Conservation (phyloP, 1,140 invertebrate genomes). For the Andricus grossulariae region DNA sequence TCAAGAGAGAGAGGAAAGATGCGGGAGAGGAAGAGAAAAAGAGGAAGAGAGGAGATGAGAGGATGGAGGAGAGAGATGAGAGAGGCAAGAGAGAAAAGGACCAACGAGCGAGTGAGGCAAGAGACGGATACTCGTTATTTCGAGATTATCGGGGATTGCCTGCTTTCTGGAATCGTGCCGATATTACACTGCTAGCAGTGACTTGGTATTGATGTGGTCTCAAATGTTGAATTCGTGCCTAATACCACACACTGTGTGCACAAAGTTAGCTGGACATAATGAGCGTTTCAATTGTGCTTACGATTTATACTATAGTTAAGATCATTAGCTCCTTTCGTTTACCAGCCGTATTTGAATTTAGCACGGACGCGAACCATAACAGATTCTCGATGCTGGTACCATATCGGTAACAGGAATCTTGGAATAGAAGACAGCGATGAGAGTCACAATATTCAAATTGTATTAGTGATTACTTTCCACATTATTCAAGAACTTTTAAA, state of each 20-base stretch:
- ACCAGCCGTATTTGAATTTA: too few relatives aligned
- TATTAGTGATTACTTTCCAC: too few relatives aligned
- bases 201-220: constrained; percentile 48
- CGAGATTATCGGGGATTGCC: constrained; percentile 67
- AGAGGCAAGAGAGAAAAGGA: constrained; percentile 29
- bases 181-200: constrained; percentile 43
- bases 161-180: constrained; percentile 66
- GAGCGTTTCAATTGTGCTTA: too few relatives aligned
- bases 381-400: too few relatives aligned
- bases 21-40: constrained; percentile 2
- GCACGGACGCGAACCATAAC: too few relatives aligned
- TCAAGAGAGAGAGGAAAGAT: not conserved
- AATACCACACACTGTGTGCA: not conserved
- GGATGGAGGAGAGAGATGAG: constrained; percentile 30
- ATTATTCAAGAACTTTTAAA: too few relatives aligned
- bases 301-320: too few relatives aligned
- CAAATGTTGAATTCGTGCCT: not conserved
- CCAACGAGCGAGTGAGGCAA: constrained; percentile 5
- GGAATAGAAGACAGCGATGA: too few relatives aligned
- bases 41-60: constrained; percentile 41
- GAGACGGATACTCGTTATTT: constrained; percentile 63
- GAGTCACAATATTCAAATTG: too few relatives aligned
- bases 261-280: too few relatives aligned
- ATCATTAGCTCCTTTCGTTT: too few relatives aligned
- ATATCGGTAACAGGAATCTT: too few relatives aligned